These are phyloP conservation scores for Caiman crocodilus DNA, from an alignment of 2,797 vertebrate species.

Conservation along the genomic window DNA sequence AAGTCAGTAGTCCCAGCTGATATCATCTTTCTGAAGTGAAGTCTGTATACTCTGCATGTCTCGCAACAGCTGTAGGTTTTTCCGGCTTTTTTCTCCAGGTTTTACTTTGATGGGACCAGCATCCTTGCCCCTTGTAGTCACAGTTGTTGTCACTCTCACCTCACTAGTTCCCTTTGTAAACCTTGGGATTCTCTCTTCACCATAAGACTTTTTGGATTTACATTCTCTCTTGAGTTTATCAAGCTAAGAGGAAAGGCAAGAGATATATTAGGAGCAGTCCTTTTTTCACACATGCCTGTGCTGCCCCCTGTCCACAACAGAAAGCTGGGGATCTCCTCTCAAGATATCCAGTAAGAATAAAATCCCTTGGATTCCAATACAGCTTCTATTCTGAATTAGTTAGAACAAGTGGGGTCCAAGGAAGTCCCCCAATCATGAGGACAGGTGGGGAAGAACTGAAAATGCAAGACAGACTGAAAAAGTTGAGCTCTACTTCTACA, in stretches of 20 bases:
- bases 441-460: background rate
- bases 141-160: conserved; percentile 71
- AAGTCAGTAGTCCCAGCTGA: conserved; percentile 82
- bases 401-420: background rate
- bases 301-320: background rate
- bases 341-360: background rate
- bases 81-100: conserved; percentile 89
- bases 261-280: background rate
- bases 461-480: no score
- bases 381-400: background rate
- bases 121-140: conserved; percentile 80
- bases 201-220: conserved; percentile 65
- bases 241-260: conserved; percentile 79
- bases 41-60: conserved; percentile 95
- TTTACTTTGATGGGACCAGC: conserved; percentile 76
- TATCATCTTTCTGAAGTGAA: conserved; percentile 84
- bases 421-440: background rate
- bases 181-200: conserved; percentile 64
- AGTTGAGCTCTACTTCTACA: no score
- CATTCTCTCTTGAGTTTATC: conserved; percentile 85
- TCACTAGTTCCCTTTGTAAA: conserved; percentile 59
- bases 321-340: background rate
- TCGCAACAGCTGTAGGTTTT: conserved; percentile 89
- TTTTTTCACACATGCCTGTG: background rate
- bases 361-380: background rate